These are phyloP conservation scores for Dysmachus trigonus DNA, from an alignment of 2,888 invertebrate genomes.

Conservation along the genomic window DNA sequence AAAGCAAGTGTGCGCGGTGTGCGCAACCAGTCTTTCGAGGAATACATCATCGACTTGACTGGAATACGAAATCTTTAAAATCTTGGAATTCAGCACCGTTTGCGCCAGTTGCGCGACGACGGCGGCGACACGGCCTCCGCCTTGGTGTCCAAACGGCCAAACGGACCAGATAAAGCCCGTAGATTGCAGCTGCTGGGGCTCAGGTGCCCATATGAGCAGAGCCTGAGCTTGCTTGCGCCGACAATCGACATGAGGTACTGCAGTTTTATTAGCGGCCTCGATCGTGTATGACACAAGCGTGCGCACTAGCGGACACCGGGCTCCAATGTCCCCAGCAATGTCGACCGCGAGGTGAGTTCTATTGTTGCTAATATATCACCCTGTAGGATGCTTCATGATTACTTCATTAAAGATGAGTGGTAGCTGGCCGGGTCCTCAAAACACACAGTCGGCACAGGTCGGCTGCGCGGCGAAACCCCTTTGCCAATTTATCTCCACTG, in stretches of 20 bases:
- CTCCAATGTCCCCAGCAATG: neutral
- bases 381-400: neutral
- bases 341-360: neutral
- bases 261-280: neutral
- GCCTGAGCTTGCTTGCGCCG: neutral
- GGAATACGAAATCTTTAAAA: constrained; percentile 37
- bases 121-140: neutral
- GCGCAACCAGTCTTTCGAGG: neutral
- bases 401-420: constrained; percentile 3
- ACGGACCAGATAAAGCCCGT: neutral
- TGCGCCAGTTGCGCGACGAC: neutral
- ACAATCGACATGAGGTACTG: neutral
- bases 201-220: neutral
- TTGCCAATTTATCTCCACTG: constrained; percentile 4
- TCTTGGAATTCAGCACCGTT: constrained; percentile 17
- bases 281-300: neutral
- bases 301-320: neutral
- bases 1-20: neutral
- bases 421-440: neutral
- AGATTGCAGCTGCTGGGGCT: neutral
- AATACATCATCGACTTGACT: constrained; percentile 34
- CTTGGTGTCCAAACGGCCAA: neutral
- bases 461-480: neutral
- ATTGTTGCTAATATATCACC: neutral
- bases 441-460: neutral